Percentiles rank a stretch among this genome's conserved stretches.
Evolutionary conservation across 1,140 invertebrate species (phyloP).

Genomic region (Aphelinus atriplicis): DNA sequence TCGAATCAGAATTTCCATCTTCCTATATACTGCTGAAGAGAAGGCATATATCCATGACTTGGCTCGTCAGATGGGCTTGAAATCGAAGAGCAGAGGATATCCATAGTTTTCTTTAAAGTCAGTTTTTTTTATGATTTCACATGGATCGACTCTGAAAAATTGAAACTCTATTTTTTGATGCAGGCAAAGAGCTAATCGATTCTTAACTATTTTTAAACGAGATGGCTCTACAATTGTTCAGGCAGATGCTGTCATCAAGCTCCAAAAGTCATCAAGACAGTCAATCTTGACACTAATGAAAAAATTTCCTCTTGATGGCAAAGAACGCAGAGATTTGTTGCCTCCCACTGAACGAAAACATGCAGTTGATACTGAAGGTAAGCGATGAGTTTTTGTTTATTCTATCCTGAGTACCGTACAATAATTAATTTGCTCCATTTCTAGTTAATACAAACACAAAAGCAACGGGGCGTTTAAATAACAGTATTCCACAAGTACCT

Average conservation of each 20-base stretch:
- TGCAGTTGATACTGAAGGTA: slow-evolving; percentile 57
- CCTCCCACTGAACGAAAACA: slow-evolving; percentile 68
- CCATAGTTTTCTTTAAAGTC: too few species aligned
- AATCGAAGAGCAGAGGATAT: slow-evolving; percentile 79
- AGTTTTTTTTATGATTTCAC: too few species aligned
- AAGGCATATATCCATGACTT: slow-evolving; percentile 81
- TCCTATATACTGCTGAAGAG: slow-evolving; percentile 76
- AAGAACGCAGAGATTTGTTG: slow-evolving; percentile 74
- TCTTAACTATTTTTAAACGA: slow-evolving; percentile 79
- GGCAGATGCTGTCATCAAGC: slow-evolving; percentile 75
- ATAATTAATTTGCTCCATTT: slow-evolving; percentile 40
- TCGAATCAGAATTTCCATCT: slow-evolving; percentile 75
- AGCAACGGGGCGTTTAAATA: slow-evolving; percentile 71
- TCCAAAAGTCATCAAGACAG: slow-evolving; percentile 73
- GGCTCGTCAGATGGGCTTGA: slow-evolving; percentile 72
- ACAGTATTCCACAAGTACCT: slow-evolving; percentile 73
- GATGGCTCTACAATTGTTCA: slow-evolving; percentile 76
- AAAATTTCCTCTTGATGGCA: slow-evolving; percentile 76
- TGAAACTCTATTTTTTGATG: slow-evolving; percentile 1
- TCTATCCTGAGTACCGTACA: not conserved
- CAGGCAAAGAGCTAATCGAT: slow-evolving; percentile 77
- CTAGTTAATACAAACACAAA: slow-evolving; percentile 65
- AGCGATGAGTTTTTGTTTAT: slow-evolving; percentile 16
- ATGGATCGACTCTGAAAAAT: too few species aligned
- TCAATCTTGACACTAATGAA: slow-evolving; percentile 71